Conservation (phyloP, 2,888 invertebrate genomes). For the Nymphalis urticae region DNA sequence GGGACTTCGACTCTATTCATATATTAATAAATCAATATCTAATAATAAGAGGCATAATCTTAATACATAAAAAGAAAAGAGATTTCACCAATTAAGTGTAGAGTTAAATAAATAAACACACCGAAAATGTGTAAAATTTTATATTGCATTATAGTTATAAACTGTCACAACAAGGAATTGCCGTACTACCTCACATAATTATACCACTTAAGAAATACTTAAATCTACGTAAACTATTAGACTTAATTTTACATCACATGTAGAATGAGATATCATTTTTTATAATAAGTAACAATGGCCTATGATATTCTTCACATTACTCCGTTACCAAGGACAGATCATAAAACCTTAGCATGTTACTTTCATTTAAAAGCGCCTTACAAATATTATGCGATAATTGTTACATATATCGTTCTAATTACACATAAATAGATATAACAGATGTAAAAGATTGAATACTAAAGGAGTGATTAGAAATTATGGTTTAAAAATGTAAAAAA, state of each 20-base stretch:
- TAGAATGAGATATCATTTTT: constrained; percentile 74
- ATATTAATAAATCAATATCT: too few species aligned
- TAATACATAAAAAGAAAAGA: too few species aligned
- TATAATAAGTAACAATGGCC: constrained; percentile 66
- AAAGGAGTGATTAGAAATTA: constrained; percentile 23
- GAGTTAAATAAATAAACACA: constrained; percentile 30
- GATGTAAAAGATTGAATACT: constrained; percentile 20
- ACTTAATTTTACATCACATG: constrained; percentile 80
- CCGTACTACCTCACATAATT: constrained; percentile 52
- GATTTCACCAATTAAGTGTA: background rate
- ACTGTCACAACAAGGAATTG: constrained; percentile 78
- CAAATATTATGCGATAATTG: constrained; percentile 34
- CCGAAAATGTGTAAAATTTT: constrained; percentile 68
- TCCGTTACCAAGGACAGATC: constrained; percentile 51
- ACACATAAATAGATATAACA: constrained; percentile 32
- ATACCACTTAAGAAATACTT: constrained; percentile 57
- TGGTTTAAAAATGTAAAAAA: constrained; percentile 17
- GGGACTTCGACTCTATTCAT: too few species aligned
- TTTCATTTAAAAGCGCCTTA: constrained; percentile 24
- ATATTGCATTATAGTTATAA: constrained; percentile 70
- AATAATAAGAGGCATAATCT: too few species aligned
- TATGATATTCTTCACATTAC: constrained; percentile 54
- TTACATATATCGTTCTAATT: constrained; percentile 34
- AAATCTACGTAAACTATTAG: constrained; percentile 58
- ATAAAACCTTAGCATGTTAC: constrained; percentile 22